phyloP scores from a whole-genome alignment of 2,888 invertebrate species.

The Monochamus alternatus region DNA sequence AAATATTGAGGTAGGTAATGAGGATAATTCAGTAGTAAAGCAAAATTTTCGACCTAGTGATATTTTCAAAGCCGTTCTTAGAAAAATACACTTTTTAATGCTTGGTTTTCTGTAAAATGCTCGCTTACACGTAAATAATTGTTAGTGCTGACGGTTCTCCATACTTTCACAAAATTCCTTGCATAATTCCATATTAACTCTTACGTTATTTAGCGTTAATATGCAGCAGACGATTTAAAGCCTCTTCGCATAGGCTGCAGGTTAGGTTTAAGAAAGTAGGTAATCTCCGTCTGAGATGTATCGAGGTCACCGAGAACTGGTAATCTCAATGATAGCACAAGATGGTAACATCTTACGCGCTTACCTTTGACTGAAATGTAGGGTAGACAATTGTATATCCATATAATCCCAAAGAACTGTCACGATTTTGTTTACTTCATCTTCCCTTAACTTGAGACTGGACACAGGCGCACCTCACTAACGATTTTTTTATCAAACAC shows the following conservation, averaged over 20 bases:
- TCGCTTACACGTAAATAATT: no score
- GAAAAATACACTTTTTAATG: no score
- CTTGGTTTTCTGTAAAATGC: no score
- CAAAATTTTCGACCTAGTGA: no score
- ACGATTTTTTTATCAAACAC: neutral
- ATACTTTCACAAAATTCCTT: conserved; percentile 27
- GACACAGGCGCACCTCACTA: conserved; percentile 1
- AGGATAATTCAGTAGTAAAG: no score
- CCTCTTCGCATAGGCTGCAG: neutral
- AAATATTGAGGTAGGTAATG: no score
- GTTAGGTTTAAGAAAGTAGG: conserved; percentile 25
- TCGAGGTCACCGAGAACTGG: conserved; percentile 25
- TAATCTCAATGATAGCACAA: conserved; percentile 20
- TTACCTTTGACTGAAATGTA: conserved; percentile 23
- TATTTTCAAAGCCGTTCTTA: no score
- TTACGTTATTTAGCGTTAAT: neutral
- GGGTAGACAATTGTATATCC: conserved; percentile 16
- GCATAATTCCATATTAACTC: conserved; percentile 3
- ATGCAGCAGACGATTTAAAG: conserved; percentile 3
- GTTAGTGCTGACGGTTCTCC: no score
- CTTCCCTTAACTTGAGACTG: neutral
- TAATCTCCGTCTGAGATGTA: conserved; percentile 10
- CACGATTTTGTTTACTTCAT: conserved; percentile 29
- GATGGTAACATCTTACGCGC: conserved; percentile 1
- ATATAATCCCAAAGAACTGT: conserved; percentile 21